Conservation (phyloP, 35 echinoderm and acorn worm species). For the Heliocidaris tuberculata region DNA sequence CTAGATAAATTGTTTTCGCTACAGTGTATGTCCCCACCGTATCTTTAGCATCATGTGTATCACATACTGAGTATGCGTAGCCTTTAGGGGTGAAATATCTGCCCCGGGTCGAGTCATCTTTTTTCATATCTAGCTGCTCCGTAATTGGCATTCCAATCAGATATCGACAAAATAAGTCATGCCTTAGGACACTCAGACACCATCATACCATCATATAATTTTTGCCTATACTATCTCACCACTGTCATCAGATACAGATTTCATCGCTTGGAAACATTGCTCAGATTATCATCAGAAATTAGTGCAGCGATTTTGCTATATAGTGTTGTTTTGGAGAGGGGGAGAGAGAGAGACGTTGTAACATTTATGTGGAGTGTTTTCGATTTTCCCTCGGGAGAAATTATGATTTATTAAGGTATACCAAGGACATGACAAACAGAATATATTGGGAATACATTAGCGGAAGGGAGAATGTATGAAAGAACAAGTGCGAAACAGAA, state of each 20-base stretch:
- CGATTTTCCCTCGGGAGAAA: not conserved
- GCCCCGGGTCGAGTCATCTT: not conserved
- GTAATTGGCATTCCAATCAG: constrained; percentile 16
- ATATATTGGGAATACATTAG: not conserved
- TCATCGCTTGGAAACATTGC: not conserved
- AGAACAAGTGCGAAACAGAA: not conserved
- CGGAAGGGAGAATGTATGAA: not conserved
- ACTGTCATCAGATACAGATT: not conserved
- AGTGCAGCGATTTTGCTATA: not conserved
- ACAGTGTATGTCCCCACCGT: not conserved
- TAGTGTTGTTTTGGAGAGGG: not conserved
- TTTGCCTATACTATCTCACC: not conserved
- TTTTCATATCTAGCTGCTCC: not conserved
- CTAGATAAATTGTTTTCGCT: not conserved
- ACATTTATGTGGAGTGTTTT: not conserved
- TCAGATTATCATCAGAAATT: not conserved
- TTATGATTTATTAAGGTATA: not conserved
- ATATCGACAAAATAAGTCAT: constrained; percentile 18
- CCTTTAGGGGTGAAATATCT: constrained; percentile 1
- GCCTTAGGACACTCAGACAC: not conserved
- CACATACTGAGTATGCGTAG: not conserved
- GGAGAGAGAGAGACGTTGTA: not conserved
- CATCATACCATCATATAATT: not conserved
- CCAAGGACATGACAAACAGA: not conserved
- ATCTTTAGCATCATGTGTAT: not conserved